Conservation (phyloP, 64 coral and sea anemone genomes). For the Cladopsammia gracilis region DNA sequence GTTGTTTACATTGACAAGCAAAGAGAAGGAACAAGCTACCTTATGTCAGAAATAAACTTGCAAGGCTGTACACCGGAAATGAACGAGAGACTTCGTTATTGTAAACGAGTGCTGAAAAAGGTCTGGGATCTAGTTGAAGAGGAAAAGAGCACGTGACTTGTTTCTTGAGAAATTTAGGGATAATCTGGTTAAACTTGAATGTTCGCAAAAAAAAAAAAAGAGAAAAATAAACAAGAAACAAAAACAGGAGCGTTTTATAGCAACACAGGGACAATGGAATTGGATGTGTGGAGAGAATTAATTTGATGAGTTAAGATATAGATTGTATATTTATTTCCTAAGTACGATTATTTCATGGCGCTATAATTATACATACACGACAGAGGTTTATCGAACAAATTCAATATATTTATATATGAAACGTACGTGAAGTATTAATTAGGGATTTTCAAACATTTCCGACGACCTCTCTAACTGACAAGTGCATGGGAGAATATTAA, state of each 20-base stretch:
- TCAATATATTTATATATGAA: neutral
- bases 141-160: slow-evolving; percentile 26
- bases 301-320: neutral
- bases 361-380: too few relatives aligned
- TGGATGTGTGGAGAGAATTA: neutral
- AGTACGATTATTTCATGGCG: neutral
- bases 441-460: neutral
- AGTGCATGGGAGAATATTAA: neutral
- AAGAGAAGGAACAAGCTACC: slow-evolving; percentile 78
- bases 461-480: neutral
- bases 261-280: neutral
- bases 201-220: neutral
- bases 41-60: slow-evolving; percentile 76
- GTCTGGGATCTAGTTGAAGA: slow-evolving; percentile 78
- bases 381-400: too few relatives aligned
- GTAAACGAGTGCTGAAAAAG: slow-evolving; percentile 85
- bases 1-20: slow-evolving; percentile 95
- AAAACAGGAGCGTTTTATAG: too few relatives aligned
- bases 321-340: neutral
- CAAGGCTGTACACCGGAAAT: slow-evolving; percentile 66
- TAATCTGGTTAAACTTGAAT: neutral
- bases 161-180: too few relatives aligned
- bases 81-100: slow-evolving; percentile 81
- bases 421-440: neutral
- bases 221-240: neutral